Base-by-base conservation (phyloP, 2,113 vertebrate species). In the Aix galericulata region DNA sequence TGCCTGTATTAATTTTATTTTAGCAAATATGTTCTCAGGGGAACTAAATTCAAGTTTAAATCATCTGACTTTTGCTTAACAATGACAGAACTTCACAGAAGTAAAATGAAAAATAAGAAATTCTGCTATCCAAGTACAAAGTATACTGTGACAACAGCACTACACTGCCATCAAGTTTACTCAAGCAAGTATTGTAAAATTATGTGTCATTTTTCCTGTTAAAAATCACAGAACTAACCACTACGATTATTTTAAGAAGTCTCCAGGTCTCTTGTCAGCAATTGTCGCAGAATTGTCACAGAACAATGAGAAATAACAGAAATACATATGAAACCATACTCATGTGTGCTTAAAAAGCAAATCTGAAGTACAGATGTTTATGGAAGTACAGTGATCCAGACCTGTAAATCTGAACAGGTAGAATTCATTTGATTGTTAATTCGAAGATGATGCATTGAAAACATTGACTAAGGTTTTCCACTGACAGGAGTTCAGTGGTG, bases 131-230 rank as follows among this genome's bases (percentile, higher is more conserved):
- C 22, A 80, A 42, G 12, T 9, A 69, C 0, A 1, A 79, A 64
- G 36, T 16, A 46, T 50, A 68, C 3, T 29, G 23, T 42, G 8
- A 44, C 0, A 1, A 60, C 2, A 40, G 3, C 6, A 40, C 63
- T 63, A 42, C 6, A 58, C 1, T 27, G 25, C n/a, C 62, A 29
- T 21, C 55, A 77, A 23, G 18, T 53, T 72, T 88, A 42, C 11
- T 38, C n/a, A 66, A 63, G 44, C 0, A 71, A 78, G 66, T 3
- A 31, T 3, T 58, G 8, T 34, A 85, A 85, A 78, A 79, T 38
- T 36, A 13, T 44, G 13, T 46, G 5, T 32, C 29, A 4, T 1
- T 68, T 69, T 66, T 74, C 32, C 8, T 44, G 23, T 50, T 48
- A 64, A 52, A 74, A 48, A 3, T 48, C 26, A 62, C 13, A 74